phyloP scores from a whole-genome alignment of 2,113 vertebrate species.

The Delphinapterus leucas region DNA sequence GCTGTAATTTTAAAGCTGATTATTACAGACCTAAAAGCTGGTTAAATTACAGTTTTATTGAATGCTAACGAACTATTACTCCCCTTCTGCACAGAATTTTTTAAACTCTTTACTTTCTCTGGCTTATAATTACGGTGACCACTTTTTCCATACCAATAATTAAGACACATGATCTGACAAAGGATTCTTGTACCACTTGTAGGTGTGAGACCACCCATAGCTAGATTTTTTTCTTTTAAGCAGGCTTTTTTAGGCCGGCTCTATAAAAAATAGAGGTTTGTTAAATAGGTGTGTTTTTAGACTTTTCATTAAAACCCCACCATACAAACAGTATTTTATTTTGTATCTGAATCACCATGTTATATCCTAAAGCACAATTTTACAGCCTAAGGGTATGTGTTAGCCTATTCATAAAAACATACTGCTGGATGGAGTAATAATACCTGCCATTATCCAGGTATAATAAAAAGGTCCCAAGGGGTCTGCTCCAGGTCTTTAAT shows the following conservation, averaged over 20 bases:
- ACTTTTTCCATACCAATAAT: slow-evolving; percentile 67
- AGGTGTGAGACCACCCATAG: slow-evolving; percentile 68
- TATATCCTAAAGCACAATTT: slow-evolving; percentile 63
- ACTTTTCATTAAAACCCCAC: slow-evolving; percentile 62
- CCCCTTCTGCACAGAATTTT: slow-evolving; percentile 15
- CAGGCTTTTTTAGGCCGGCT: slow-evolving; percentile 44
- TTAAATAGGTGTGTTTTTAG: slow-evolving; percentile 59
- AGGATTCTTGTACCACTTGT: slow-evolving; percentile 58
- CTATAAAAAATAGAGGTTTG: slow-evolving; percentile 61
- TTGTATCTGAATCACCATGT: slow-evolving; percentile 68
- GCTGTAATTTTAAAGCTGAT: slow-evolving; percentile 22
- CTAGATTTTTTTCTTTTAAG: neutral
- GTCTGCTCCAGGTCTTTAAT: slow-evolving; percentile 58
- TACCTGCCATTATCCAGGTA: slow-evolving; percentile 61
- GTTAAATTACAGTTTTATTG: slow-evolving; percentile 62
- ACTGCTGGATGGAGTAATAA: slow-evolving; percentile 18
- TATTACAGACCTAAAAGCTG: slow-evolving; percentile 14
- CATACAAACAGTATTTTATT: slow-evolving; percentile 69
- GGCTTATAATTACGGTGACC: slow-evolving; percentile 64
- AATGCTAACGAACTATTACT: slow-evolving; percentile 37
- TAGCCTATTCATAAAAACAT: slow-evolving; percentile 56
- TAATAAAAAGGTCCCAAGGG: slow-evolving; percentile 63
- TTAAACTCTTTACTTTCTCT: slow-evolving; percentile 51
- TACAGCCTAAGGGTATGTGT: slow-evolving; percentile 48
- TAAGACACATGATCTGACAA: slow-evolving; percentile 61